Base-by-base conservation (phyloP, 1,140 invertebrate species). In the Metaphire vulgaris region DNA sequence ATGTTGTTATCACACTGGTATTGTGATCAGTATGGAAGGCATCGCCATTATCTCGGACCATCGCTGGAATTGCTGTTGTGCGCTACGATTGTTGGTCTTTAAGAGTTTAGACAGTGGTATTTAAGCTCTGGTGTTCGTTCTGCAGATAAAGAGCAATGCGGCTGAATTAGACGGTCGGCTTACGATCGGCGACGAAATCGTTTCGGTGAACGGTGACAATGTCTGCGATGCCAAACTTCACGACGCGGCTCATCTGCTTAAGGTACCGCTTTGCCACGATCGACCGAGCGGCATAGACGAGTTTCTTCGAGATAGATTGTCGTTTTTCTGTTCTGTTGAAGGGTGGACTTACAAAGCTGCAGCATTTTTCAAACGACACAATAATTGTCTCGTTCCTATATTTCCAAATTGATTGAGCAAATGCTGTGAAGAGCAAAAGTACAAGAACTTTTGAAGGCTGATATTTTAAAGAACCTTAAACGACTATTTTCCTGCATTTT, bases 81-180 rank as follows among this genome's bases (percentile, higher is more conserved):
- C n/a, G n/a, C n/a, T n/a, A n/a, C n/a, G n/a, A n/a, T n/a, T n/a
- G n/a, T n/a, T n/a, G n/a, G n/a, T n/a, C n/a, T n/a, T n/a, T n/a
- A n/a, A n/a, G n/a, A n/a, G n/a, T n/a, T n/a, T n/a, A n/a, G n/a
- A n/a, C n/a, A n/a, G n/a, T n/a, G n/a, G n/a, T n/a, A n/a, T n/a
- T n/a, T n/a, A n/a, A n/a, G n/a, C n/a, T n/a, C n/a, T n/a, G n/a
- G n/a, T n/a, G n/a, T n/a, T n/a, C n/a, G n/a, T n/a, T n/a, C n/a
- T n/a, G n/a, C 81, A 96, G 94, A 88, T 95, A 0, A 90, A 91
- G 76, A 96, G 96, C 1, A 93, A 96, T 41, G 91, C 91, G 74
- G 95, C 96, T 0, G 93, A 97, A 80, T 89, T 93, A 64, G 95
- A 97, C 85, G 95, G 93, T 12, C 90, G 94, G 79, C 89, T 99